These are phyloP conservation scores for Riparia riparia DNA, from an alignment of 2,113 vertebrate species.

Conservation along the genomic window DNA sequence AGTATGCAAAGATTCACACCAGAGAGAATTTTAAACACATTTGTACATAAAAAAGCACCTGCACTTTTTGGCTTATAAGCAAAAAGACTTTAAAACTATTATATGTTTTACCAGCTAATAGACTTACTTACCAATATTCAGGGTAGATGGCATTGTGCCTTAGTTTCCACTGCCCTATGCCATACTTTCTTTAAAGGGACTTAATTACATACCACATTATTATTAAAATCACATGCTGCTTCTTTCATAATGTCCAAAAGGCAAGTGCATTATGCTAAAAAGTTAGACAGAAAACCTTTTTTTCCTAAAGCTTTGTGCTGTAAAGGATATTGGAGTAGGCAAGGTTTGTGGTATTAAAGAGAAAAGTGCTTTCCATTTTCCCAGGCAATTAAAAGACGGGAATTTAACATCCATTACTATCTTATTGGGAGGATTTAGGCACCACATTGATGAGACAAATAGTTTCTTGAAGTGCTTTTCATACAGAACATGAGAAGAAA, in stretches of 20 bases:
- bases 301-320: conserved; percentile 16
- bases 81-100: background rate
- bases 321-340: conserved; percentile 4
- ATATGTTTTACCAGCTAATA: conserved; percentile 8
- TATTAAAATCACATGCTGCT: conserved; percentile 11
- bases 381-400: conserved; percentile 19
- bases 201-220: conserved; percentile 15
- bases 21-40: background rate
- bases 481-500: conserved; percentile 63
- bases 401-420: conserved; percentile 59
- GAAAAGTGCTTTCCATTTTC: conserved; percentile 33
- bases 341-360: conserved; percentile 14
- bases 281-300: background rate
- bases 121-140: conserved; percentile 73
- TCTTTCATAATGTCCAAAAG: background rate
- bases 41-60: conserved; percentile 8
- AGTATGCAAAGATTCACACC: background rate
- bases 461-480: conserved; percentile 41
- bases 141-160: background rate
- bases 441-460: background rate
- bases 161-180: conserved; percentile 55
- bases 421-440: background rate
- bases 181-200: conserved; percentile 43
- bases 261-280: background rate
- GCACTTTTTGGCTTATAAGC: background rate